phyloP scores from a whole-genome alignment of 2,888 invertebrate genomes.

The Scaptomyza polygonia region DNA sequence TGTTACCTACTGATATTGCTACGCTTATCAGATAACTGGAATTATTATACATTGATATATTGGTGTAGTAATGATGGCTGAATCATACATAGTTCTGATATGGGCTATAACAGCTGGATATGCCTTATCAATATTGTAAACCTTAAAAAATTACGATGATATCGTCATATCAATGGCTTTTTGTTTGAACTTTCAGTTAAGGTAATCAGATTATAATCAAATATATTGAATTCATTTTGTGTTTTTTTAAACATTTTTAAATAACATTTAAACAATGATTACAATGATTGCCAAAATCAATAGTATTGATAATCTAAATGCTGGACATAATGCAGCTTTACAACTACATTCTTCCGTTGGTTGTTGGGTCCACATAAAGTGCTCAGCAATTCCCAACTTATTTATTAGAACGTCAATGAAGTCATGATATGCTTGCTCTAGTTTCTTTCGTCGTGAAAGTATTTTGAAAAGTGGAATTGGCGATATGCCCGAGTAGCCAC shows the following conservation, averaged over 20 bases:
- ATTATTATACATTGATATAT: neutral
- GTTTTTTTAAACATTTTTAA: too few species aligned
- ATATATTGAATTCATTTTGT: too few species aligned
- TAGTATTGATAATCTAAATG: neutral
- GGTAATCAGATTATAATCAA: too few species aligned
- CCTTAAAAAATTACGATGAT: conserved; percentile 2
- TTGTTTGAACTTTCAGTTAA: neutral
- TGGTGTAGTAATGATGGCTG: neutral
- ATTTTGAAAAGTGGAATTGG: conserved; percentile 16
- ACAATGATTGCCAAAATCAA: neutral
- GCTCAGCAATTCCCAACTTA: rapidly evolving
- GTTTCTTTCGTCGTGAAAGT: conserved; percentile 13
- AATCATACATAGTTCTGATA: neutral
- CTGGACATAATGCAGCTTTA: neutral
- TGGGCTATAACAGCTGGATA: neutral
- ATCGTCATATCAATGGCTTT: neutral
- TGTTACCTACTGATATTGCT: neutral
- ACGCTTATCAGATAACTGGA: conserved; percentile 16
- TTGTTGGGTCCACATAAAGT: conserved; percentile 22
- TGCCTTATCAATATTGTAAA: neutral
- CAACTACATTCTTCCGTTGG: neutral
- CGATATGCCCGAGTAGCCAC: conserved; percentile 6
- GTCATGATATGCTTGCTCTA: neutral
- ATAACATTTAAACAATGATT: too few species aligned
- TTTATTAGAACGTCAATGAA: neutral